A percentile compares a stretch with the other conserved stretches of the same genome.
Evolutionary conservation across 2,888 invertebrate genomes (phyloP).

Genomic region (Hymenopus coronatus): DNA sequence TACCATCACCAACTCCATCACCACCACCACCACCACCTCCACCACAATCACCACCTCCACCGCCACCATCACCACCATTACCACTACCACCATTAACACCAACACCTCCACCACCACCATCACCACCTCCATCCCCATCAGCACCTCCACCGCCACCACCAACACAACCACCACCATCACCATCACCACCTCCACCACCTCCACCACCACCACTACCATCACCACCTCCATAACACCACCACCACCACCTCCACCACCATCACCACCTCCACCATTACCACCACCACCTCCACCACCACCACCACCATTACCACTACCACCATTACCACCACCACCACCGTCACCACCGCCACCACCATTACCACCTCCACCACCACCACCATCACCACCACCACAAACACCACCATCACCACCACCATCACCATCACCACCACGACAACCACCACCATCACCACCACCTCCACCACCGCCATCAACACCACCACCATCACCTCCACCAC

Average conservation of each 20-base stretch:
- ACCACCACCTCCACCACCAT: not conserved
- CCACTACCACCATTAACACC: not conserved
- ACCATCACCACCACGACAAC: not conserved
- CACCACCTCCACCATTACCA: not conserved
- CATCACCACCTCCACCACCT: too few relatives aligned
- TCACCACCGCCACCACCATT: not conserved
- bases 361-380: not conserved
- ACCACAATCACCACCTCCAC: not conserved
- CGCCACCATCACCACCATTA: not conserved
- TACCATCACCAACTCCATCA: too few relatives aligned
- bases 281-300: not conserved
- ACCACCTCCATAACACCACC: not conserved
- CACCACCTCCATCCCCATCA: not conserved
- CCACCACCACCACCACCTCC: too few relatives aligned
- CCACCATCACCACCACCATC: not conserved
- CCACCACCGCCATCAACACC: too few relatives aligned
- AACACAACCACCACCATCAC: not conserved
- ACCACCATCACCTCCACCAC: too few relatives aligned
- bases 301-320: not conserved
- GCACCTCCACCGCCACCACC: not conserved
- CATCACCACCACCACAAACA: not conserved
- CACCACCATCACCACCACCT: not conserved
- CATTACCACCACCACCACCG: not conserved
- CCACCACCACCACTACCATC: not conserved
- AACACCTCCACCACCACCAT: too few relatives aligned